Evolutionary conservation across 2,888 invertebrate species (phyloP).

Genomic region (Hydroisotoma schaefferi): DNA sequence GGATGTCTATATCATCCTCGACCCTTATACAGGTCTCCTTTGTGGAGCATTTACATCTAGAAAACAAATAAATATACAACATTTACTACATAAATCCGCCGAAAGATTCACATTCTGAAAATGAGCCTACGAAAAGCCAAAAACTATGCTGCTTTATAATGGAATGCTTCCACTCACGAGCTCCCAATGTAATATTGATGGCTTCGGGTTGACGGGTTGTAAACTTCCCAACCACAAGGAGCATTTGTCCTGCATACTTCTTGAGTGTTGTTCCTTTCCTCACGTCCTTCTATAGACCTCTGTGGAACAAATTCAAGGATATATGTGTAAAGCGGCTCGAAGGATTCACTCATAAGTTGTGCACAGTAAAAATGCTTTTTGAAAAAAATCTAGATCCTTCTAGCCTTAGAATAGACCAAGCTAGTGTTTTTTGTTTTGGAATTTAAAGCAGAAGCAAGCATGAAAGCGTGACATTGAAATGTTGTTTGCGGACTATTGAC

Average conservation of each 20-base stretch:
- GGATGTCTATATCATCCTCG: conserved; percentile 60
- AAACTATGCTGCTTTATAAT: too few relatives aligned
- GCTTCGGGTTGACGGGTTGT: conserved; percentile 56
- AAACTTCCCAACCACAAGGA: conserved; percentile 64
- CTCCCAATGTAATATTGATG: conserved; percentile 60
- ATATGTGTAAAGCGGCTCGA: neutral
- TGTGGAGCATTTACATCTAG: conserved; percentile 58
- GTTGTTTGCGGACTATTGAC: too few relatives aligned
- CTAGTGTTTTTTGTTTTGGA: too few relatives aligned
- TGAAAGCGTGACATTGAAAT: too few relatives aligned
- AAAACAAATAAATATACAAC: conserved; percentile 40
- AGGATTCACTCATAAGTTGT: neutral
- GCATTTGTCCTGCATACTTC: conserved; percentile 51
- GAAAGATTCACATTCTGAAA: neutral
- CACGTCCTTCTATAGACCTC: conserved; percentile 20
- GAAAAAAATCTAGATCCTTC: too few relatives aligned
- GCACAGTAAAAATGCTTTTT: neutral
- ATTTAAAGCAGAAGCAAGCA: too few relatives aligned
- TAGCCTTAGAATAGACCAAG: too few relatives aligned
- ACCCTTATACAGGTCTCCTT: conserved; percentile 55
- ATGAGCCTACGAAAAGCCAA: neutral
- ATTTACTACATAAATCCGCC: neutral
- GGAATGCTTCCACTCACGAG: too few relatives aligned
- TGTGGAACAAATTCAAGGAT: neutral
- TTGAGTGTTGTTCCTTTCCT: conserved; percentile 7